Conservation (phyloP, 2,113 vertebrate species). For the Saccopteryx leptura region DNA sequence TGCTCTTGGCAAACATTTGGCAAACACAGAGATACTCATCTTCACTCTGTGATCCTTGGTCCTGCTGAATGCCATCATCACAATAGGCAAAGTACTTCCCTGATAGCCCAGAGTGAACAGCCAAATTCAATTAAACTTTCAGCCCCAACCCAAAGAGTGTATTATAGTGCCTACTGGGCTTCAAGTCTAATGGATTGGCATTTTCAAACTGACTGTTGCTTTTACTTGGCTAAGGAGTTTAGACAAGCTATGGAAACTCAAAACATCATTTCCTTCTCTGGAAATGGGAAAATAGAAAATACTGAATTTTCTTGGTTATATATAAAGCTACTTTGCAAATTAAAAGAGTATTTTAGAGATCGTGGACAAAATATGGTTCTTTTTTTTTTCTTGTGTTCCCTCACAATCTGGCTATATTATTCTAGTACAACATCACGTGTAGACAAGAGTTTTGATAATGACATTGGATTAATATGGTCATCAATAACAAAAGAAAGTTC, state of each 20-base stretch:
- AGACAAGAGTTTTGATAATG: slow-evolving; percentile 21
- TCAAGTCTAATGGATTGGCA: neutral
- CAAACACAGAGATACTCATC: neutral
- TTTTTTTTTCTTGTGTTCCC: neutral
- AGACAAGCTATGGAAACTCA: neutral
- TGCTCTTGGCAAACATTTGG: neutral
- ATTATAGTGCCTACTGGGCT: neutral
- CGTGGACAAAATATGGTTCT: neutral
- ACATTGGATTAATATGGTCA: neutral
- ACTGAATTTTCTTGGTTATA: neutral
- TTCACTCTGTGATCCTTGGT: neutral
- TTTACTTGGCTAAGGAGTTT: neutral
- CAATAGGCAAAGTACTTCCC: neutral
- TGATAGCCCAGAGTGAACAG: neutral
- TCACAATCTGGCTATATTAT: neutral
- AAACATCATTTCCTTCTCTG: neutral
- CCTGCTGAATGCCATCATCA: neutral
- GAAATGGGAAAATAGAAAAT: slow-evolving; percentile 49
- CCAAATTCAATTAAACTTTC: neutral
- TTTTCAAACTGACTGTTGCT: neutral
- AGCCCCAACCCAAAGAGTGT: neutral
- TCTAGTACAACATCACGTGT: neutral
- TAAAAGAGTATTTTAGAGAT: neutral
- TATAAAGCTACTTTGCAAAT: neutral
- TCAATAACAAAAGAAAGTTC: neutral